A percentile compares a stretch with the other conserved stretches of the same genome.
Conservation (phyloP, 2,797 vertebrate genomes). For the Muscicapa striata region DNA sequence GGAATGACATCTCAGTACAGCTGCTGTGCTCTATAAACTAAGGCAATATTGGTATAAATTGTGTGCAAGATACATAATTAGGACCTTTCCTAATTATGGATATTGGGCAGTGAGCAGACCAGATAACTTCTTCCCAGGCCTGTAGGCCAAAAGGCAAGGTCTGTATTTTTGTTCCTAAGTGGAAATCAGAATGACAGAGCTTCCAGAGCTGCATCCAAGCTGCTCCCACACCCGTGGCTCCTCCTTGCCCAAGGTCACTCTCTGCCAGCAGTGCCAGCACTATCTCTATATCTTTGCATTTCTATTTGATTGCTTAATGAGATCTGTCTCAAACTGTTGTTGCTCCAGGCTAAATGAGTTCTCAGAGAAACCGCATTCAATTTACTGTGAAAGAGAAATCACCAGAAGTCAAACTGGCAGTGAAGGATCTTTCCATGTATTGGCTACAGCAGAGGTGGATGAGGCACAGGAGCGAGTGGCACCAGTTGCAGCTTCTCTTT, state of each 20-base stretch:
- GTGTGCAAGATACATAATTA: neutral
- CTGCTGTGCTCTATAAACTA: neutral
- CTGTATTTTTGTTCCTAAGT: neutral
- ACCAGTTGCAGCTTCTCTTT: neutral
- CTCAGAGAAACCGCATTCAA: neutral
- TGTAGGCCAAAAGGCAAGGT: neutral
- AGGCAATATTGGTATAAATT: neutral
- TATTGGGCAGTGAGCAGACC: neutral
- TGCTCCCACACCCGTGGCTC: fast-evolving
- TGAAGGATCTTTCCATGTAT: neutral
- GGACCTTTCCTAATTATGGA: neutral
- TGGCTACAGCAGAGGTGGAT: neutral
- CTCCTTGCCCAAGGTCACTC: neutral
- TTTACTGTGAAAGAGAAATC: neutral
- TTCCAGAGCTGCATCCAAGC: neutral
- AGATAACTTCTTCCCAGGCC: neutral
- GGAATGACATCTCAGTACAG: neutral
- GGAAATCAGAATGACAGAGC: neutral
- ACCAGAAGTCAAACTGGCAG: neutral
- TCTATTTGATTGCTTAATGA: neutral
- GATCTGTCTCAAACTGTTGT: neutral
- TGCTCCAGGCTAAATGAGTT: neutral
- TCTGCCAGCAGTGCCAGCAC: neutral
- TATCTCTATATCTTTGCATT: neutral
- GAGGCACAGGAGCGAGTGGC: fast-evolving